A percentile compares a stretch with the other conserved stretches of the same genome.
phyloP scores from a whole-genome alignment of 2,888 invertebrate genomes.

The Anagyrus pseudococci region DNA sequence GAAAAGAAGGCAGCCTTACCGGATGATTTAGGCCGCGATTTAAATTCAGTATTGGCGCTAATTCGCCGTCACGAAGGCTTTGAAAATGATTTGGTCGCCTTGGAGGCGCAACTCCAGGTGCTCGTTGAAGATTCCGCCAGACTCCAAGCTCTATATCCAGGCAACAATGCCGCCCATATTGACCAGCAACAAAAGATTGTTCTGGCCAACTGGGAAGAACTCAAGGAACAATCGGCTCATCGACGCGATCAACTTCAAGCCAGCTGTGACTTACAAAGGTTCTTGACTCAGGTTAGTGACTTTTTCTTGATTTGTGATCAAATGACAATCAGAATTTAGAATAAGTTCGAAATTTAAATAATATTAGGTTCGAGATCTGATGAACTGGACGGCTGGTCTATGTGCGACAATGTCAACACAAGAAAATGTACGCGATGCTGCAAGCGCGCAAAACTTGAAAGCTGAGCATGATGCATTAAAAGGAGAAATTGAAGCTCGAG shows the following conservation, averaged over 20 bases:
- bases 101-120: slow-evolving; percentile 90
- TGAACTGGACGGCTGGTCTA: slow-evolving; percentile 85
- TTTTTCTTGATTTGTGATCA: neutral
- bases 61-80: slow-evolving; percentile 89
- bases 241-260: slow-evolving; percentile 83
- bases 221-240: slow-evolving; percentile 83
- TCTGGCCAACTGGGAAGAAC: slow-evolving; percentile 83
- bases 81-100: slow-evolving; percentile 89
- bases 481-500: slow-evolving; percentile 88
- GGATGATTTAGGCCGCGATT: slow-evolving; percentile 80
- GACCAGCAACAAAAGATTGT: slow-evolving; percentile 86
- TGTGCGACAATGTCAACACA: slow-evolving; percentile 80
- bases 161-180: slow-evolving; percentile 89
- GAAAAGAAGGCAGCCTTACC: slow-evolving; percentile 89
- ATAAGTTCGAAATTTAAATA: slow-evolving; percentile 18
- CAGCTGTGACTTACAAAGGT: slow-evolving; percentile 88
- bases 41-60: slow-evolving; percentile 83
- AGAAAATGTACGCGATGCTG: slow-evolving; percentile 82
- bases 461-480: slow-evolving; percentile 84
- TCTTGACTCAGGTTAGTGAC: slow-evolving; percentile 84
- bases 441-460: slow-evolving; percentile 80
- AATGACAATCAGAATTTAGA: neutral
- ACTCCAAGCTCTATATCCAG: slow-evolving; percentile 87
- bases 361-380: slow-evolving; percentile 85
- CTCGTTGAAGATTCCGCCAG: slow-evolving; percentile 92